Evolutionary conservation across 92 coral and sea anemone genomes (phyloP).

Genomic region (Zoanthus sansibaricus): DNA sequence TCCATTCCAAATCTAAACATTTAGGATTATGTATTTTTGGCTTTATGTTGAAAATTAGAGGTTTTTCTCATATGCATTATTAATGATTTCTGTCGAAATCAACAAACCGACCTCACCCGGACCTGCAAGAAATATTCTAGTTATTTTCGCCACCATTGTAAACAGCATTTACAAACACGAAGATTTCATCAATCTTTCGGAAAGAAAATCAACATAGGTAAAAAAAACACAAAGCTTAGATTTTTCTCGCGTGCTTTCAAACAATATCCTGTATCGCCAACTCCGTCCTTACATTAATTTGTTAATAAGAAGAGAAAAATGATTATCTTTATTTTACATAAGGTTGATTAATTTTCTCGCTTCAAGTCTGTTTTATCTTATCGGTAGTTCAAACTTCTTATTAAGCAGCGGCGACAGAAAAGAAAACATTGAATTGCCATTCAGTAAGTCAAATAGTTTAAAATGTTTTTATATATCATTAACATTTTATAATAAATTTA

Average conservation of each 20-base stretch:
- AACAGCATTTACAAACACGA: slow-evolving; percentile 29
- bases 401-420: not conserved
- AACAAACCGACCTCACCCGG: slow-evolving; percentile 1
- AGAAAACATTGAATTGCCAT: not conserved
- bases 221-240: not conserved
- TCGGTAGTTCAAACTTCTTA: not conserved
- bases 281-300: slow-evolving; percentile 28
- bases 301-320: slow-evolving; percentile 25
- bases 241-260: not conserved
- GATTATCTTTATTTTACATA: slow-evolving; percentile 36
- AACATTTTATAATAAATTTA: not conserved
- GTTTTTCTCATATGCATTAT: slow-evolving; percentile 52
- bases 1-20: slow-evolving; percentile 53
- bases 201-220: not conserved
- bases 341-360: slow-evolving; percentile 31
- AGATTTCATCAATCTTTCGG: slow-evolving; percentile 39
- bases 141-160: slow-evolving; percentile 15
- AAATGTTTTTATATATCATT: not conserved
- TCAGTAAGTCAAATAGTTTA: not conserved
- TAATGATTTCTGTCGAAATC: slow-evolving; percentile 49
- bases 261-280: slow-evolving; percentile 7
- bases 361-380: slow-evolving; percentile 33
- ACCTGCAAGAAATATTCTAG: slow-evolving; percentile 6
- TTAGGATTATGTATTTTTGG: slow-evolving; percentile 32
- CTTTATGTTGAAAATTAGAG: slow-evolving; percentile 48